A percentile compares a stretch with the other conserved stretches of the same genome.
Conservation (phyloP, 2,888 invertebrate species). For the Nomada fucata region DNA sequence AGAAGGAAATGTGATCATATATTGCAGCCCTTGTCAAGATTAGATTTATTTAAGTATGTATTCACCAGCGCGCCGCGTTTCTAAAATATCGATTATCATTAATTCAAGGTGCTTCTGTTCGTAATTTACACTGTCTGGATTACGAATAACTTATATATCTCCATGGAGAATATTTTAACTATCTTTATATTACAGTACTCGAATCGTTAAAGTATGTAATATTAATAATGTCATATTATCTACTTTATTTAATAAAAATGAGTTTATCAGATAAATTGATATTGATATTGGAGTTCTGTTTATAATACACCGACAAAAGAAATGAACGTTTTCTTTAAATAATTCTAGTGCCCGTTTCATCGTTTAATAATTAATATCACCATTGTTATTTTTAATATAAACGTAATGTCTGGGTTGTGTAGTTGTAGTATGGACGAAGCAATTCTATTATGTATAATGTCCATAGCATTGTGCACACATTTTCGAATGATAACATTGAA, state of each 20-base stretch:
- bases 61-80: background rate
- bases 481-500: conserved; percentile 29
- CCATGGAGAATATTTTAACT: background rate
- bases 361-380: background rate
- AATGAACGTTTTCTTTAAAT: background rate
- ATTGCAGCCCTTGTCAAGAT: conserved; percentile 14
- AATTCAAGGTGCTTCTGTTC: background rate
- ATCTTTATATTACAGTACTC: background rate
- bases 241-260: background rate
- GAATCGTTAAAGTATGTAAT: background rate
- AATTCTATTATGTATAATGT: conserved; percentile 24
- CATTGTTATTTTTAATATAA: background rate
- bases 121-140: background rate
- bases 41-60: conserved; percentile 38
- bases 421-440: background rate
- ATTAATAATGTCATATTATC: background rate
- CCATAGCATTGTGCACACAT: background rate
- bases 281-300: too few species aligned
- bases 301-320: background rate
- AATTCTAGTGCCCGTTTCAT: background rate
- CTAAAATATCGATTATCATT: conserved; percentile 22
- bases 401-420: background rate
- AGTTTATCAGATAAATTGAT: too few species aligned
- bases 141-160: background rate
- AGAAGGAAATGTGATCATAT: conserved; percentile 22